Percentiles rank a stretch among this genome's conserved stretches.
phyloP scores from a whole-genome alignment of 2,797 vertebrate genomes.

The Ctenosaura bakeri region DNA sequence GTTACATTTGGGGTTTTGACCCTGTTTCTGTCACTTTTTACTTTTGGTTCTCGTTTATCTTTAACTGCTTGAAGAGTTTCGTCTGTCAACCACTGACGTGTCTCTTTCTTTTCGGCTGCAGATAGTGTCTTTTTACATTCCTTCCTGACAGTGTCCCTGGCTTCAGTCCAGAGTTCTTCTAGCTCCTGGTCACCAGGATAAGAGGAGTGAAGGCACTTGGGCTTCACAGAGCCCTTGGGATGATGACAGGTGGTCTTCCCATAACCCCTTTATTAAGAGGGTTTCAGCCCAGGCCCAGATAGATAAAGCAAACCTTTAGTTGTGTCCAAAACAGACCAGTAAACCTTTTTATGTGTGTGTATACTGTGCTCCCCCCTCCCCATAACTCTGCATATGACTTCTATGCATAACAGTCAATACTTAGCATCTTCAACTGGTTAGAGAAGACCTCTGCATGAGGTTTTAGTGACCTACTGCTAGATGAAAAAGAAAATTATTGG shows the following conservation, averaged over 20 bases:
- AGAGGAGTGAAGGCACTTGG: background rate
- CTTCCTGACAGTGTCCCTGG: too few species aligned
- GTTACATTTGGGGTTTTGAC: too few species aligned
- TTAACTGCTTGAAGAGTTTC: too few species aligned
- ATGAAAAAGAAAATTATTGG: background rate
- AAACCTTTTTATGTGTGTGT: too few species aligned
- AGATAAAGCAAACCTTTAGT: background rate
- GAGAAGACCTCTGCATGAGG: background rate
- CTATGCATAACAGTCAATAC: background rate
- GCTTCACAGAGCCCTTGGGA: background rate
- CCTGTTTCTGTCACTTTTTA: too few species aligned
- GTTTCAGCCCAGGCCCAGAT: background rate
- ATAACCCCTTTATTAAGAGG: background rate
- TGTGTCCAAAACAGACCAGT: background rate
- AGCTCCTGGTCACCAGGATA: too few species aligned
- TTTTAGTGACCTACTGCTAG: background rate
- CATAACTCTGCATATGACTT: background rate
- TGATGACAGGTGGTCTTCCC: background rate
- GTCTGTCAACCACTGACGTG: too few species aligned
- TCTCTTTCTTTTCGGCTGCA: too few species aligned
- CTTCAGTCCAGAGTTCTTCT: too few species aligned
- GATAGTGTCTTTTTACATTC: too few species aligned
- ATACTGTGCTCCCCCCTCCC: background rate
- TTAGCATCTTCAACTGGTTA: background rate
- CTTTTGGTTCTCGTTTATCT: too few species aligned